These are phyloP conservation scores for Caradrina clavipalpis DNA, from an alignment of 2,888 invertebrate genomes.

Conservation along the genomic window DNA sequence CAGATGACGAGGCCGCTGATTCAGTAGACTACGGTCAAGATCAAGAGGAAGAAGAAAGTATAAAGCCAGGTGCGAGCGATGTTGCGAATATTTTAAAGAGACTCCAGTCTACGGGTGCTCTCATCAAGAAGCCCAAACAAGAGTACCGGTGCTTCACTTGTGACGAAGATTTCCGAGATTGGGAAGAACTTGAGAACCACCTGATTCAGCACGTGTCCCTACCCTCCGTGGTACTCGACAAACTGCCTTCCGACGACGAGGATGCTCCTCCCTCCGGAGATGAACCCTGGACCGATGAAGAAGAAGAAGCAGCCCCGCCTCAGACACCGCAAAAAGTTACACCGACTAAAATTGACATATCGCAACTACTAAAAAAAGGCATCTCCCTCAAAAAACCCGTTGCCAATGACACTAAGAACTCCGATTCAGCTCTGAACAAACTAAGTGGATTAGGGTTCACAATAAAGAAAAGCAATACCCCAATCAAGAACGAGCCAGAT, in stretches of 20 bases:
- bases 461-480: constrained; percentile 83
- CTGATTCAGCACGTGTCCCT: constrained; percentile 90
- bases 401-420: constrained; percentile 71
- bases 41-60: constrained; percentile 66
- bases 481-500: constrained; percentile 82
- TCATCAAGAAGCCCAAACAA: constrained; percentile 80
- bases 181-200: constrained; percentile 88
- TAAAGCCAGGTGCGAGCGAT: constrained; percentile 69
- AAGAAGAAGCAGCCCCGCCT: constrained; percentile 77
- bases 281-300: constrained; percentile 88
- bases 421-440: constrained; percentile 82
- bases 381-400: constrained; percentile 80
- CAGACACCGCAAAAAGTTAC: constrained; percentile 66
- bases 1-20: constrained; percentile 76
- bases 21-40: constrained; percentile 66
- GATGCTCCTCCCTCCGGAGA: constrained; percentile 81
- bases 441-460: constrained; percentile 87
- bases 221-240: constrained; percentile 87
- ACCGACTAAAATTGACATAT: constrained; percentile 86
- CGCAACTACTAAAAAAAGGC: constrained; percentile 83
- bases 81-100: constrained; percentile 81
- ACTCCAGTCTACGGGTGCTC: constrained; percentile 75
- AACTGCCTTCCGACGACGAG: constrained; percentile 90
- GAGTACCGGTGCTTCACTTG: constrained; percentile 89
- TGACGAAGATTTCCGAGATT: constrained; percentile 85